Evolutionary conservation across 2,888 invertebrate genomes (phyloP).

Genomic region (Cerceris rybyensis): DNA sequence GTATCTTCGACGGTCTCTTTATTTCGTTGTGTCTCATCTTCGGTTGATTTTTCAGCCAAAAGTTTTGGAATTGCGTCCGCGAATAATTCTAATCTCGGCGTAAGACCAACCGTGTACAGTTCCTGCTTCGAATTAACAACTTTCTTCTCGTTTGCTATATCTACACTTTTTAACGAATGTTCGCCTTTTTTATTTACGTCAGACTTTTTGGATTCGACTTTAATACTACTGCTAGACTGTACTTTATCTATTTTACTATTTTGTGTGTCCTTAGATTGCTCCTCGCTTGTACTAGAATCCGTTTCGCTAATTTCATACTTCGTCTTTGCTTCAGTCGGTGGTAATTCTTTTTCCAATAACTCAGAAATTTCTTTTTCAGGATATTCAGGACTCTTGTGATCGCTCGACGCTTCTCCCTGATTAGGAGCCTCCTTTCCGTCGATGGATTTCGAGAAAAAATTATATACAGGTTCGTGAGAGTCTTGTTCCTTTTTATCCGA

Average conservation of each 20-base stretch:
- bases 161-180: slow-evolving; percentile 51
- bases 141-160: slow-evolving; percentile 60
- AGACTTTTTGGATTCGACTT: slow-evolving; percentile 56
- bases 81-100: slow-evolving; percentile 78
- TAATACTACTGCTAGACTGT: slow-evolving; percentile 40
- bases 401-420: slow-evolving; percentile 28
- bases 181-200: slow-evolving; percentile 43
- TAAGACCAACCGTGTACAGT: slow-evolving; percentile 76
- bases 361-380: slow-evolving; percentile 80
- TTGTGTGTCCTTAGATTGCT: slow-evolving; percentile 27
- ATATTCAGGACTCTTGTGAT: slow-evolving; percentile 72
- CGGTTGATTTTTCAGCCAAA: slow-evolving; percentile 75
- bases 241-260: slow-evolving; percentile 11
- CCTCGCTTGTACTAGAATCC: slow-evolving; percentile 57
- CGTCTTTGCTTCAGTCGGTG: slow-evolving; percentile 22
- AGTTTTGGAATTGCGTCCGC: slow-evolving; percentile 79
- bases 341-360: slow-evolving; percentile 74
- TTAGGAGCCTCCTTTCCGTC: slow-evolving; percentile 30
- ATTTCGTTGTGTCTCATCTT: slow-evolving; percentile 53
- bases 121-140: slow-evolving; percentile 71
- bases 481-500: slow-evolving; percentile 64
- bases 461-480: slow-evolving; percentile 52
- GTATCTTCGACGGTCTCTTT: slow-evolving; percentile 29
- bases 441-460: slow-evolving; percentile 65
- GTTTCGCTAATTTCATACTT: slow-evolving; percentile 68